Base-by-base conservation (phyloP, 2,888 invertebrate genomes). In the Diploptera punctata region DNA sequence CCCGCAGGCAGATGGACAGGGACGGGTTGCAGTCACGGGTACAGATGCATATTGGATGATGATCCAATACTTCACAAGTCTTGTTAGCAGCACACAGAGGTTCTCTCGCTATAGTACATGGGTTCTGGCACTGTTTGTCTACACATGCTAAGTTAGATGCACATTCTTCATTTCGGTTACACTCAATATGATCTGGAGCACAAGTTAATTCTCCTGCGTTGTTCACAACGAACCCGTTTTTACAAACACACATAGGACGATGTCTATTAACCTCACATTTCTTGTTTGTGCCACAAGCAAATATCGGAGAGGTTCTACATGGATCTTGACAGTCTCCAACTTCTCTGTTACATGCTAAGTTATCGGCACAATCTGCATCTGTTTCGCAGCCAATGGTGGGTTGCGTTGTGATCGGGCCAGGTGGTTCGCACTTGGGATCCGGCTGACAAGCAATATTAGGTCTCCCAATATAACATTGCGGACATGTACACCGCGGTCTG, bases 191-290 rank as follows among this genome's bases (percentile, higher is more conserved):
- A 80, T 93, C 94, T 18, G 93, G 93, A 60, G 93, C 93, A 81
- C 97, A 97, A 24, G 92, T 92, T 78, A 97, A 85, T 81, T 95
- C 95, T 68, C 95, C 95, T 78, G 88, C 88, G 80, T 95, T 95
- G 82, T 93, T 96, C 65, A 96, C 90, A 76, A 94, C 91, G 80
- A 95, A 95, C 72, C 95, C 94, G 80, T 92, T 91, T 80, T 94
- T 93, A 84, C 96, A 97, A 29, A 95, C 93, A 83, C 97, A 97
- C 74, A 93, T 90, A 0, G 95, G 93, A 79, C 88, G 87, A 82
- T 96, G 96, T 79, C 91, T 90, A 77, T 93, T 90, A 38, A 95
- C 95, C 86, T 94, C 93, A 83, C 97, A 97, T 83, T 91, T 92
- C 82, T 95, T 95, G 82, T 93, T 93, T 78, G 89, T 87, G 77